phyloP scores from a whole-genome alignment of 1,140 invertebrate genomes.

The Heliconius melpomene region DNA sequence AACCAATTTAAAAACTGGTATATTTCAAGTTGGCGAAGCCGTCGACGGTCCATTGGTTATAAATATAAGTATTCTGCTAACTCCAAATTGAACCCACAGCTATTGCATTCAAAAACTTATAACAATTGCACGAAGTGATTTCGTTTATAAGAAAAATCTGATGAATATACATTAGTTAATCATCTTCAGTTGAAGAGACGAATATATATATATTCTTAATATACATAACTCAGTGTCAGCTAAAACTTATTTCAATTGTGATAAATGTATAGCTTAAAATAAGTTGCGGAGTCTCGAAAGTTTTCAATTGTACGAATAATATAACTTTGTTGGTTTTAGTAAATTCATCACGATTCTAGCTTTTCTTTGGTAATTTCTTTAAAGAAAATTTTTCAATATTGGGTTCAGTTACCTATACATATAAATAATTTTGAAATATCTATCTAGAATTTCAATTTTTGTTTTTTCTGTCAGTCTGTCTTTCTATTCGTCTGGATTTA shows the following conservation, averaged over 20 bases:
- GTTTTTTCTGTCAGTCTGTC: too few species aligned
- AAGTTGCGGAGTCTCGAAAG: neutral
- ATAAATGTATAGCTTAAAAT: conserved; percentile 10
- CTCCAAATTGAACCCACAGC: too few species aligned
- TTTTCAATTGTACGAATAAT: neutral
- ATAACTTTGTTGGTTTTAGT: neutral
- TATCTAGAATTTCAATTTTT: too few species aligned
- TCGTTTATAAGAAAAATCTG: too few species aligned
- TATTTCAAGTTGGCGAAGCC: too few species aligned
- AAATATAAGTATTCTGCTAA: too few species aligned
- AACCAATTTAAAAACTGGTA: too few species aligned
- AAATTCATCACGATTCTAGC: neutral
- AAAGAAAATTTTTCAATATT: neutral
- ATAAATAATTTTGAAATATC: too few species aligned
- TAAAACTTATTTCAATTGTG: neutral
- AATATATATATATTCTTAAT: neutral
- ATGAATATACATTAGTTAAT: neutral
- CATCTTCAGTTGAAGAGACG: neutral
- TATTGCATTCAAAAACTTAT: too few species aligned
- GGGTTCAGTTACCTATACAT: neutral
- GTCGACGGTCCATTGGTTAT: too few species aligned
- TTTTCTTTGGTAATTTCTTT: neutral
- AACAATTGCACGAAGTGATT: too few species aligned
- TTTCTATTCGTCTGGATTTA: too few species aligned
- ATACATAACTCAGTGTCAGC: neutral